Base-by-base conservation (phyloP, 2,888 invertebrate species). In the Pimpla rufipes region DNA sequence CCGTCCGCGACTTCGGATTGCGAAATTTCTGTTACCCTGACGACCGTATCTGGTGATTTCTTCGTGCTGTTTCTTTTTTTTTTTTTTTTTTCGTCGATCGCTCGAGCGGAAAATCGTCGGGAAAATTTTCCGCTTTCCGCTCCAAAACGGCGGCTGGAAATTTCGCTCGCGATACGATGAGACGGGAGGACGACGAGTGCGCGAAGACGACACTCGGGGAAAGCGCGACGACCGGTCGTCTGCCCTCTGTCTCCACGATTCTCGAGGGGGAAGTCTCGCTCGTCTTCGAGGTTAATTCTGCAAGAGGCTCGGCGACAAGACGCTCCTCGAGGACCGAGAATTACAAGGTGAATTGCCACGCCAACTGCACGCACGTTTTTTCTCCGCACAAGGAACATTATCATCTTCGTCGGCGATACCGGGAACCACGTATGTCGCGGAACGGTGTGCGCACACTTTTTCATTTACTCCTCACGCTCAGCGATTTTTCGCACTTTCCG, bases 201-300 rank as follows among this genome's bases (percentile, higher is more conserved):
- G 68, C 59, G 13, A 55, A 68, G 59, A 71, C 52, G 52, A 76
- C 73, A 40, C 66, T 73, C 18, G 83, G 59, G 35, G 79, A 83
- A 37, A 13, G 7, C 21, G 66, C 76, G 23, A 18, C 68, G 18
- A 71, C 79, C 73, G 83, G 57, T 76, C 71, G 83, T 37, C 64
- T 78, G 37, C 76, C 78, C 35, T 82, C 83, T 6, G 81, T 82
- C 10, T 82, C 81, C 6, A 83, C 83, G 18, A 83, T 83, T 50
- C 71, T 79, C 59, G 83, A 83, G 75, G 74, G 79, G 66, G 67
- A 79, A 76, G 79, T 83, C 23, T 70, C 83, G 18, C 45, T 76
- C 79, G 76, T 73, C 79, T 83, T 83, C 76, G 79, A 79, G 79
- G 83, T 83, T 79, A 79, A 76, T 73, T 79, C 79, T 62, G 42